A percentile compares a stretch with the other conserved stretches of the same genome.
These are phyloP conservation scores for Seira ritae DNA, from an alignment of 2,888 invertebrate genomes.

Conservation along the genomic window DNA sequence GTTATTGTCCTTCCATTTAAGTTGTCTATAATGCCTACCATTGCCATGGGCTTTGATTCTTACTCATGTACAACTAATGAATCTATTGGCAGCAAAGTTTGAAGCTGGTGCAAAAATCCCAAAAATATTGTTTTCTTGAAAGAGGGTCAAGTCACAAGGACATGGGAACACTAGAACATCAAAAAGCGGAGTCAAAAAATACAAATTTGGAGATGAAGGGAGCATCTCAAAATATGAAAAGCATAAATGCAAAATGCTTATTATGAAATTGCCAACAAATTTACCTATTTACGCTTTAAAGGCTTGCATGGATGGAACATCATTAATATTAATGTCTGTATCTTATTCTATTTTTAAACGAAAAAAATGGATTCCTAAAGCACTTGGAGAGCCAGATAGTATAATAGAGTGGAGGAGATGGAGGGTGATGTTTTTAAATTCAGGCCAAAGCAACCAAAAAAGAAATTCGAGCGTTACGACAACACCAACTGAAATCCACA, in stretches of 20 bases:
- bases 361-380: neutral
- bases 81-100: conserved; percentile 27
- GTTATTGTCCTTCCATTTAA: neutral
- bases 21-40: neutral
- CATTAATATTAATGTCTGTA: conserved; percentile 7
- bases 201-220: neutral
- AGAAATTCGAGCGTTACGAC: neutral
- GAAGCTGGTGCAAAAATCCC: neutral
- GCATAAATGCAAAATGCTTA: neutral
- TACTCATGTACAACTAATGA: conserved; percentile 18
- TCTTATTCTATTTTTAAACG: neutral
- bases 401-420: too few relatives aligned
- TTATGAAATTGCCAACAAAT: neutral
- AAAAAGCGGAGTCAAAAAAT: neutral
- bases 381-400: neutral
- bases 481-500: neutral
- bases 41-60: neutral
- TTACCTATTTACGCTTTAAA: neutral
- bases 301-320: neutral
- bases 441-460: too few relatives aligned
- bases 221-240: neutral
- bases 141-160: conserved; percentile 55
- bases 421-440: too few relatives aligned
- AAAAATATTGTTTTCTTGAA: conserved; percentile 25
- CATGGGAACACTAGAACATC: conserved; percentile 20